Base-by-base conservation (phyloP, 2,888 invertebrate species). In the Limnephilus rhombicus region DNA sequence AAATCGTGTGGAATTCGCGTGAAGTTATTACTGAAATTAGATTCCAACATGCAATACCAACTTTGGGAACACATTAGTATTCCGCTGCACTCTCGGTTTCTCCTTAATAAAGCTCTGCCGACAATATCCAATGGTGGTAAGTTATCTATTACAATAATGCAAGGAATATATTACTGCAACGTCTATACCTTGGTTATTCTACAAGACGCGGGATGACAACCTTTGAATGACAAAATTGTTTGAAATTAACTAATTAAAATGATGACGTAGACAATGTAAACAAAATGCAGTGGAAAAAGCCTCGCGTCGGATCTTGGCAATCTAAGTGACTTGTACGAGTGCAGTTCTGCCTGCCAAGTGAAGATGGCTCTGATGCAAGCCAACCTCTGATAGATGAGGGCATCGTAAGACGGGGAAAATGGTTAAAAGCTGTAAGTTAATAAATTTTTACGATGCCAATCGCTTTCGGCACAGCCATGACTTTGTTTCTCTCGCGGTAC, bases 81-180 rank as follows among this genome's bases (percentile, higher is more conserved):
- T 88, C 88, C 80, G n/a, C 18, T 80, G 88, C 68, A 18, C 80
- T 34, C 68, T 88, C 37, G 88, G 68, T 34, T 88, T 29, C n/a
- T 80, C 88, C 80, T n/a, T 88, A 80, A 88, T 88, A 88, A 88
- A 88, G 88, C 88, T 88, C 24, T 88, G 68, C 80, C 68, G 80
- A 88, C 88, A 88, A 80, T 80, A 88, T 88, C 88, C 34, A 18
- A 68, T 80, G 24, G 68, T 80, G 88, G 81, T 90, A 90, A 90
- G 45, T 90, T 90, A 90, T 90, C 89, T 90, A 90, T 90, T 82
- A 90, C 45, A 82, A 45, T 45, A 29, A 41, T 82, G n/a, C 89
- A 29, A 45, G 29, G 89, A 90, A 90, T 90, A 81, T 31, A 90
- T 90, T 90, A 82, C 82, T 41, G 29, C 18, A 83, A 12, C 53